Evolutionary conservation across 2,888 invertebrate genomes (phyloP).

Genomic region (Ectropis crepuscularia): DNA sequence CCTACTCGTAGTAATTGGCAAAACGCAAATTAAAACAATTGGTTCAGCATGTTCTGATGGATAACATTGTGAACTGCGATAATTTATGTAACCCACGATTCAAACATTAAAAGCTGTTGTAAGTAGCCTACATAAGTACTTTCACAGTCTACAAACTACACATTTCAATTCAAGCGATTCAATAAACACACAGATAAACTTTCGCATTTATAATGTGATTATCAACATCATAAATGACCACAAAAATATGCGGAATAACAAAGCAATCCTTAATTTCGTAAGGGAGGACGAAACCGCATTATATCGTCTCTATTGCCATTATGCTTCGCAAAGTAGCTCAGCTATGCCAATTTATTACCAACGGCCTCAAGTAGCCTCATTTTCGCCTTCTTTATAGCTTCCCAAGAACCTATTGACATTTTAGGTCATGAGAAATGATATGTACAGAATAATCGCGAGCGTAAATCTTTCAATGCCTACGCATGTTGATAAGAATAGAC

Average conservation of each 20-base stretch:
- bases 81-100: too few relatives aligned
- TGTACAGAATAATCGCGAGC: conserved; percentile 15
- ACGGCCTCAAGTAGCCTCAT: conserved; percentile 52
- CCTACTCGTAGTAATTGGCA: conserved; percentile 12
- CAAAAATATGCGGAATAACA: too few relatives aligned
- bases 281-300: too few relatives aligned
- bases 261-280: neutral
- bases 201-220: too few relatives aligned
- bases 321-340: conserved; percentile 36
- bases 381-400: conserved; percentile 50
- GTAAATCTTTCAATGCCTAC: conserved; percentile 9
- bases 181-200: too few relatives aligned
- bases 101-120: too few relatives aligned
- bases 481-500: conserved; percentile 11
- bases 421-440: conserved; percentile 39
- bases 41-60: too few relatives aligned
- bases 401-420: conserved; percentile 45
- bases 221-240: too few relatives aligned
- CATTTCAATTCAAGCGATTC: too few relatives aligned
- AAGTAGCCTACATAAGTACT: too few relatives aligned
- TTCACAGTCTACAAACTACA: too few relatives aligned
- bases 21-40: conserved; percentile 1
- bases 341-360: conserved; percentile 49
- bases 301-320: neutral
- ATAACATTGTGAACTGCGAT: too few relatives aligned